Evolutionary conservation across 2,888 invertebrate genomes (phyloP), one percentile per base, ranked within the genome.

Genomic region (Mythimna lalbum): DNA sequence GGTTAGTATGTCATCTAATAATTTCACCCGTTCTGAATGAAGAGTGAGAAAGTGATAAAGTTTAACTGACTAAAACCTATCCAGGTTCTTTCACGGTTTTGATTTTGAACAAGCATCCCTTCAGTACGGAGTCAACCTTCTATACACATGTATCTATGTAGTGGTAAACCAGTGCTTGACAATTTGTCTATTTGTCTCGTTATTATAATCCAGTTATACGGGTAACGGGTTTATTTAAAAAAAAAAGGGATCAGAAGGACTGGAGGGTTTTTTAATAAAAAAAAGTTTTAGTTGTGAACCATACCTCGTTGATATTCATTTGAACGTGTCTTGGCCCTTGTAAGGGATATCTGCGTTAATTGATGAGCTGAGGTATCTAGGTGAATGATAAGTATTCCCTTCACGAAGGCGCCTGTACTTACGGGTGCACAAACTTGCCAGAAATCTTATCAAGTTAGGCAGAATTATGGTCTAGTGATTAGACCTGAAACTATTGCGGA

Each of bases 181-280:
- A 73, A 81, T 72, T 79, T 72, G 69, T 67, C 66, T 76, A 73
- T 85, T 85, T 84, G 73, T 76, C 73, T 74, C 73, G 69, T 83
- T 79, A 85, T 78, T 76, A 81, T 83, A 84, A 85, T 73, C 61
- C 66, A 59, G 63, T 85, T 85, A 83, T 62, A 63, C 52, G 71
- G 73, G 73, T 59, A n/a, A 65, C 50, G 17, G 61, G 50, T 67
- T 64, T 63, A 67, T 73, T 63, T 61, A 14, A 60, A 70, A 81
- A 82, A 81, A 82, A 76, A 36, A 17, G 1, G 27, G n/a, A 53
- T 62, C 27, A 10, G 9, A 53, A 61, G 53, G 50, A 79, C 55
- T 61, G 59, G 47, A 56, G 55, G 53, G 55, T 63, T 57, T 63
- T 31, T 63, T n/a, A 27, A 50, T 65, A 43, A 53, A 64, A 69